A percentile compares a stretch with the other conserved stretches of the same genome.
These are phyloP conservation scores for Cephus rjabovi DNA, from an alignment of 2,888 invertebrate genomes.

Conservation along the genomic window DNA sequence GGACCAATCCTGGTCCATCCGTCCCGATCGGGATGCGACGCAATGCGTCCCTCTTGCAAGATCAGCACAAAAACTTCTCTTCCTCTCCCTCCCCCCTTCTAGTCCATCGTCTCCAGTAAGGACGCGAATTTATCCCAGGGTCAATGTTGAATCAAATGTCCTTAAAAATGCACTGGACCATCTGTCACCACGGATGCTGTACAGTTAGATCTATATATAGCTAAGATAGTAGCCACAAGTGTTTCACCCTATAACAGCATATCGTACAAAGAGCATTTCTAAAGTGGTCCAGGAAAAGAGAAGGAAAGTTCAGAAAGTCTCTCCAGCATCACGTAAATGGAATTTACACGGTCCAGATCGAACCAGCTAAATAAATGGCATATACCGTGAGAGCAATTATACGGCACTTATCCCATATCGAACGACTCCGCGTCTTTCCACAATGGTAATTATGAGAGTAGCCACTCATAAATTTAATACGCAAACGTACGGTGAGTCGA, in stretches of 20 bases:
- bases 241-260: not conserved
- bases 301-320: not conserved
- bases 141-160: not conserved
- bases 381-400: conserved; percentile 48
- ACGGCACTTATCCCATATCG: conserved; percentile 45
- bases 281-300: not conserved
- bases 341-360: conserved; percentile 37
- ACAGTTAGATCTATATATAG: not conserved
- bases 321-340: not conserved
- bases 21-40: not conserved
- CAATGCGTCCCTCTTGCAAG: not conserved
- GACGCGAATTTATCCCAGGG: not conserved
- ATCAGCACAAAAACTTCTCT: not conserved
- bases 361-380: conserved; percentile 53
- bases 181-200: not conserved
- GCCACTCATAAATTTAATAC: conserved; percentile 50
- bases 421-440: conserved; percentile 41
- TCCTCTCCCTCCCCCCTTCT: not conserved
- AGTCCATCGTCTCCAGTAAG: not conserved
- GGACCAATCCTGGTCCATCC: not conserved
- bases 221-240: not conserved
- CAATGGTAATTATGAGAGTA: conserved; percentile 58
- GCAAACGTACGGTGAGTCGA: conserved; percentile 30
- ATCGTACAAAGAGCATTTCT: not conserved
- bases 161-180: not conserved